Conservation (phyloP, 2,113 vertebrate genomes). For the Eulemur macaco region DNA sequence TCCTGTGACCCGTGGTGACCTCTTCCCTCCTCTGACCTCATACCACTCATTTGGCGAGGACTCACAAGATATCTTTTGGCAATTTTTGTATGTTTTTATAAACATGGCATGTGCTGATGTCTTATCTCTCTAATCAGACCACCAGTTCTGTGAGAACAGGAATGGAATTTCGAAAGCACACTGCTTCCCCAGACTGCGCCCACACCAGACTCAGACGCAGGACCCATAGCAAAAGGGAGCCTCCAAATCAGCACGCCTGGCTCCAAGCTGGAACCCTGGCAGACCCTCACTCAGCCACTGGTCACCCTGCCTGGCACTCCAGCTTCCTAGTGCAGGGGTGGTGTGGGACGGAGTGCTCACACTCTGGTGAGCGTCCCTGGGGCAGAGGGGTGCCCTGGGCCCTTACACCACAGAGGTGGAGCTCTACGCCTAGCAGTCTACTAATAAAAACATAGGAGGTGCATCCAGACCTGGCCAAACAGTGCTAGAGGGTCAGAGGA, state of each 20-base stretch:
- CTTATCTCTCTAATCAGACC: background rate
- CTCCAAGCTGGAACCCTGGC: background rate
- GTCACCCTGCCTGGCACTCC: background rate
- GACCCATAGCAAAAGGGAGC: background rate
- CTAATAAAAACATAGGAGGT: background rate
- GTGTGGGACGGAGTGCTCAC: accelerated
- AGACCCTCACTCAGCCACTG: background rate
- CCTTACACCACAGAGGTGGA: accelerated
- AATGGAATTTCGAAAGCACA: conserved; percentile 12
- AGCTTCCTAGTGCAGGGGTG: background rate
- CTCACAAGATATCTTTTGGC: background rate
- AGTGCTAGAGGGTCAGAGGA: background rate
- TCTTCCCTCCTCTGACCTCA: background rate
- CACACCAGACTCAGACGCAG: background rate
- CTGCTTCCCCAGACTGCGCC: background rate
- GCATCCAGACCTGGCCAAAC: background rate
- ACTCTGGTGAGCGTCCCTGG: accelerated
- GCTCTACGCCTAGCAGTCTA: background rate
- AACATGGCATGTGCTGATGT: background rate
- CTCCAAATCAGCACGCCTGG: background rate
- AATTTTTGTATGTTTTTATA: conserved; percentile 5
- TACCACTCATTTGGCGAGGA: background rate
- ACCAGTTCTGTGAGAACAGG: background rate
- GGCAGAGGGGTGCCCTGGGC: background rate
- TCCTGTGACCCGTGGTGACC: accelerated